Percentiles rank a stretch among this genome's conserved stretches.
phyloP scores from a whole-genome alignment of 2,797 vertebrate species.

The Leptatherina wallacei region DNA sequence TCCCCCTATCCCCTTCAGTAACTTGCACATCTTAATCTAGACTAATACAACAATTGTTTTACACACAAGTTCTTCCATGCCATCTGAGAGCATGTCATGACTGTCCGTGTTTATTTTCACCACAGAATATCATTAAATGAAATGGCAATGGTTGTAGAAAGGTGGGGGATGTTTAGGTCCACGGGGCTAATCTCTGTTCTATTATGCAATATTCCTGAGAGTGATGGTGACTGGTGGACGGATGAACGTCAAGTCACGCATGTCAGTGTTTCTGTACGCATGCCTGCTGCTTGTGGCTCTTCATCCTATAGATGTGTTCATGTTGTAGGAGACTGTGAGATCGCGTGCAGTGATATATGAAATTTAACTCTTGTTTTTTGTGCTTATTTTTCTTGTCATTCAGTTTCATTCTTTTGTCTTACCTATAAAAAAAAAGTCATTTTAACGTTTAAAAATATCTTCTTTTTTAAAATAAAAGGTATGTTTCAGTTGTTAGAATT shows the following conservation, averaged over 20 bases:
- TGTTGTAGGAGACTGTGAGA: not conserved
- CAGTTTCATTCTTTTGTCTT: not conserved
- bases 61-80: slow-evolving; percentile 1
- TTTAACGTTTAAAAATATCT: not conserved
- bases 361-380: not conserved
- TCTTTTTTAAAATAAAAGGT: not conserved
- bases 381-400: not conserved
- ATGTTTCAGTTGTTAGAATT: not conserved
- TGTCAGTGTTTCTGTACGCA: not conserved
- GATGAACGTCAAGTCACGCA: slow-evolving; percentile 45
- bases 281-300: slow-evolving; percentile 5
- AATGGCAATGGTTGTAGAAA: slow-evolving; percentile 15
- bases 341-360: not conserved
- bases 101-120: not conserved
- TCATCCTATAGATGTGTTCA: not conserved
- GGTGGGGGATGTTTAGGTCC: slow-evolving; percentile 31
- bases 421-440: not conserved
- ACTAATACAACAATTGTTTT: slow-evolving; percentile 1
- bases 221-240: slow-evolving; percentile 40
- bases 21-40: not conserved
- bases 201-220: slow-evolving; percentile 36
- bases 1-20: no score
- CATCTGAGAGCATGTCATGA: not conserved
- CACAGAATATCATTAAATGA: not conserved
- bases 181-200: slow-evolving; percentile 30